phyloP scores from a whole-genome alignment of 2,797 vertebrate genomes.

The Hapalemur alaotrensis region DNA sequence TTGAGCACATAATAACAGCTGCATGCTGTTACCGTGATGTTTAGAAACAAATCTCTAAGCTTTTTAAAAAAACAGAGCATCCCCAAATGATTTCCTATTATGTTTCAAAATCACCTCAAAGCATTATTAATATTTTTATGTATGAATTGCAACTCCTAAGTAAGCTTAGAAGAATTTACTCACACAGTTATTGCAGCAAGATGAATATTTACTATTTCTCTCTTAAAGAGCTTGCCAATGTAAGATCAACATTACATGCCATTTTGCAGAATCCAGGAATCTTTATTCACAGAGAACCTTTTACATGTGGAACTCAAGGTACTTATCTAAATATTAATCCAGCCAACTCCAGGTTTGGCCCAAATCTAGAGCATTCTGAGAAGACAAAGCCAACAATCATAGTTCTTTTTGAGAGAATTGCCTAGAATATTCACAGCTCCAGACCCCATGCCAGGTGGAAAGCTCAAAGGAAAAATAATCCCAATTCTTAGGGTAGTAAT shows the following conservation, averaged over 20 bases:
- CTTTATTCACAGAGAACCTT: background rate
- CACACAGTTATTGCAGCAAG: background rate
- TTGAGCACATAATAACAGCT: background rate
- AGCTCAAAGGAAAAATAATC: background rate
- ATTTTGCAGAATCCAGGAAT: background rate
- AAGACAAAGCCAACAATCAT: background rate
- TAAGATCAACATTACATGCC: background rate
- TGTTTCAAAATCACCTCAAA: slow-evolving; percentile 1
- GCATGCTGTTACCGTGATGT: background rate
- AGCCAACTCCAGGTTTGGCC: background rate
- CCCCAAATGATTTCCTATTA: slow-evolving; percentile 36
- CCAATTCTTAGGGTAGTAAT: background rate
- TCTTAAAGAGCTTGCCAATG: background rate
- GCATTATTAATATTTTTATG: slow-evolving; percentile 39
- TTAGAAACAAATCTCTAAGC: slow-evolving; percentile 23
- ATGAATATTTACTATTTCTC: background rate
- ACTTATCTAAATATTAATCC: background rate
- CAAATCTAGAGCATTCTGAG: background rate
- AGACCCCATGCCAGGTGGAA: background rate
- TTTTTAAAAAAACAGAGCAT: slow-evolving; percentile 17
- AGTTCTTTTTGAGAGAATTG: background rate
- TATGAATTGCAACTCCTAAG: background rate
- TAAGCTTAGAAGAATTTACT: background rate
- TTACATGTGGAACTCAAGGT: background rate
- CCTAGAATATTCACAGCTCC: background rate